These are phyloP conservation scores for Lottia scabra DNA, from an alignment of 2,888 invertebrate species.

Conservation along the genomic window DNA sequence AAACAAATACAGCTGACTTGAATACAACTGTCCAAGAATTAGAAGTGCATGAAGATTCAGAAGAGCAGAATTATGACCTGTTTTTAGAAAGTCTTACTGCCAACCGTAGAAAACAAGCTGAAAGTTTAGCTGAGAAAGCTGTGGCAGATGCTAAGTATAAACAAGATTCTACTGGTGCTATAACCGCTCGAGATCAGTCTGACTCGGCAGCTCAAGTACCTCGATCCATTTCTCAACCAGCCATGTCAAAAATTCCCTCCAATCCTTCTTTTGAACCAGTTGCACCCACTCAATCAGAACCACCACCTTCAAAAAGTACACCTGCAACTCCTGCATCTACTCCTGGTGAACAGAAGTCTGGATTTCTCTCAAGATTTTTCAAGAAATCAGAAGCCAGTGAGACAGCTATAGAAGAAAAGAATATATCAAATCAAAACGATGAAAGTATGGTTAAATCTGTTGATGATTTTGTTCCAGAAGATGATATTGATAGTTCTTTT, in stretches of 20 bases:
- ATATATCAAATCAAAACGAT: background rate
- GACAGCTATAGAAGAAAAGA: slow-evolving; percentile 3
- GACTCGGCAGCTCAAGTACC: slow-evolving; percentile 30
- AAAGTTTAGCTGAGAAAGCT: slow-evolving; percentile 63
- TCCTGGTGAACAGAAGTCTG: slow-evolving; percentile 50
- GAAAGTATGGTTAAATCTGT: slow-evolving; percentile 71
- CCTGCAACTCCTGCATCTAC: slow-evolving; percentile 29
- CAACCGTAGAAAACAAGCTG: slow-evolving; percentile 80
- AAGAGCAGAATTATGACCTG: slow-evolving; percentile 72
- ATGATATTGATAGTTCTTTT: slow-evolving; percentile 71
- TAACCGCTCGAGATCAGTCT: background rate
- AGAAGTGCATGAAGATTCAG: slow-evolving; percentile 71
- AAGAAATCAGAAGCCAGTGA: slow-evolving; percentile 37
- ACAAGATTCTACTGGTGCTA: slow-evolving; percentile 30
- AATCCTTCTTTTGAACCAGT: slow-evolving; percentile 31
- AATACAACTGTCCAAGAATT: slow-evolving; percentile 76
- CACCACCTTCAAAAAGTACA: slow-evolving; percentile 16
- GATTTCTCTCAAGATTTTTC: slow-evolving; percentile 64
- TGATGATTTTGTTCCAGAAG: slow-evolving; percentile 81
- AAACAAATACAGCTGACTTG: slow-evolving; percentile 86
- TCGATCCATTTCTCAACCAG: slow-evolving; percentile 50
- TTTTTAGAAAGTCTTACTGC: slow-evolving; percentile 78
- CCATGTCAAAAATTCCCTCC: slow-evolving; percentile 39
- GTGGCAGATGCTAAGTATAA: slow-evolving; percentile 37
- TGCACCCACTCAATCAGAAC: slow-evolving; percentile 23